These are phyloP conservation scores for Gymnodraco acuticeps DNA, from an alignment of 2,797 vertebrate species.

Conservation along the genomic window DNA sequence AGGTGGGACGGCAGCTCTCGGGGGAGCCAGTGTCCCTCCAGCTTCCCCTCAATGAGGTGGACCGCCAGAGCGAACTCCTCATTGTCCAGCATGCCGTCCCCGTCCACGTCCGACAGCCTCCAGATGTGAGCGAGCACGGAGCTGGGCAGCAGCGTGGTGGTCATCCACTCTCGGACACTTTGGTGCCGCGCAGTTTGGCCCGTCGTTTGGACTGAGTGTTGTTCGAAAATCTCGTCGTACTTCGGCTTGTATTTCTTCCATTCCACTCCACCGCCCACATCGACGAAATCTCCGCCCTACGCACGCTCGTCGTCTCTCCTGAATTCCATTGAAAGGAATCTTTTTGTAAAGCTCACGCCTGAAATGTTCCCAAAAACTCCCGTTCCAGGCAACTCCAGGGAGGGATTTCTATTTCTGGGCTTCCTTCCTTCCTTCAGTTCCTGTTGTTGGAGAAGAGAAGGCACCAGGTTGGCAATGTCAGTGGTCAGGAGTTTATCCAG, in stretches of 20 bases:
- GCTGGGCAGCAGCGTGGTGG: constrained; percentile 88
- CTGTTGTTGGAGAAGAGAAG: constrained; percentile 88
- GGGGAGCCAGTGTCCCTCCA: constrained; percentile 90
- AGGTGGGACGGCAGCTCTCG: constrained; percentile 88
- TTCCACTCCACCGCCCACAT: constrained; percentile 91
- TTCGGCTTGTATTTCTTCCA: constrained; percentile 92
- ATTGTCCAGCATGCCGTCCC: constrained; percentile 92
- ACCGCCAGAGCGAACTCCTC: constrained; percentile 93
- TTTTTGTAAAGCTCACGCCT: constrained; percentile 83
- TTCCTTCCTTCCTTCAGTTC: constrained; percentile 84
- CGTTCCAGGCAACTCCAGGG: constrained; percentile 86
- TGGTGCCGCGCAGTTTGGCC: constrained; percentile 91
- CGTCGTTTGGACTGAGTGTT: constrained; percentile 88
- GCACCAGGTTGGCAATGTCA: constrained; percentile 91
- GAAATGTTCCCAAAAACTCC: constrained; percentile 87
- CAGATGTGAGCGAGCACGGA: constrained; percentile 92
- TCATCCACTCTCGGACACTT: constrained; percentile 94
- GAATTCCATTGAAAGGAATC: constrained; percentile 82
- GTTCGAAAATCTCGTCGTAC: constrained; percentile 95
- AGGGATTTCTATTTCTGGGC: no score
- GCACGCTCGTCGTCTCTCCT: constrained; percentile 68
- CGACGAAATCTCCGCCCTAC: no score
- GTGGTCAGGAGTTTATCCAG: constrained; percentile 89
- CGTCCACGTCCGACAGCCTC: constrained; percentile 92
- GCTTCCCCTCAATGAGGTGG: constrained; percentile 91